Base-by-base conservation (phyloP, 2,113 vertebrate species). In the Antennarius striatus region DNA sequence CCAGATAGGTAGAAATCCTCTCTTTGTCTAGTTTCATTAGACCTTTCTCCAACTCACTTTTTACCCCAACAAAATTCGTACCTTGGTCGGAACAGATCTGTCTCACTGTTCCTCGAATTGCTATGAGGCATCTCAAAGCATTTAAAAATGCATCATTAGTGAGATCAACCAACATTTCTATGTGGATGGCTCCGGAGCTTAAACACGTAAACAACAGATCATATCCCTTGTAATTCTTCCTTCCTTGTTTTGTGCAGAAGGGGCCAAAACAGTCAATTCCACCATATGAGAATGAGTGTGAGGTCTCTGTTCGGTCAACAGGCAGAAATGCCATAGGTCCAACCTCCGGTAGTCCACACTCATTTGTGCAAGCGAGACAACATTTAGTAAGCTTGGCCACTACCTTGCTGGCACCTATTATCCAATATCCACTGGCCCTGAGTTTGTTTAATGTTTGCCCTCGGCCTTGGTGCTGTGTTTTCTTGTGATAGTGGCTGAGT, bases 321-420 rank as follows among this genome's bases (percentile, higher is more conserved):
- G 22, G 22, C 22, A 55, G 15, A 3, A 36, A 30, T 2, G 30
- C 53, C 53, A 55, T 36, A 0, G 1, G 13, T 3, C 15, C 30
- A 40, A n/a, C 11, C 12, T 40, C 54, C 3, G n/a, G 17, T 1
- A 14, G 36, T 10, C 32, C 1, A 10, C 36, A 10, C 9, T 3
- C 54, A 3, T 16, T 56, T 17, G 32, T 39, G 32, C 54, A 56
- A 6, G 15, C 4, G 10, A 56, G 32, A 56, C 32, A 56, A 6
- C 15, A 8, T 7, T 3, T 56, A 4, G 40, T 56, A 4, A 17
- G 10, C 1, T 56, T 16, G 0, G 54, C 57, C 43, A 46, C 42
- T 3, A 60, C 17, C 57, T 60, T 60, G 3, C 42, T 47, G 8
- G 43, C 57, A 30, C 57, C 57, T n/a, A 60, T 28, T 47, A 60